Evolutionary conservation across 30 jellyfish, hydroid and myxozoan species (phyloP).

Genomic region (Pelagia noctiluca): DNA sequence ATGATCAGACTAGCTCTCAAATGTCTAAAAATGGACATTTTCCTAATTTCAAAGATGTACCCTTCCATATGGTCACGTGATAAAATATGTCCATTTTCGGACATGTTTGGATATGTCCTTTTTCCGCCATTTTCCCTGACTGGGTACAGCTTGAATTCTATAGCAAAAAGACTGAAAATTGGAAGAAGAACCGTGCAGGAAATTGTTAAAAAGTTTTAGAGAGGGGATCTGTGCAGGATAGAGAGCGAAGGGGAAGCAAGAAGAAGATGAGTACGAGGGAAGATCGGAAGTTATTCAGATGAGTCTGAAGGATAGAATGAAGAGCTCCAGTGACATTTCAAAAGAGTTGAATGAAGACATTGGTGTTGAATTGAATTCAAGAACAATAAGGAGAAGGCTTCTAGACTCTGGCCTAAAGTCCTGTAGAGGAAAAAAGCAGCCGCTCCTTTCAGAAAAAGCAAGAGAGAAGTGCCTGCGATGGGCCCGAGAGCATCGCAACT

Average conservation of each 20-base stretch:
- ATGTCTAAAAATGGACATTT: too few species aligned
- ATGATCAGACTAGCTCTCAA: too few species aligned
- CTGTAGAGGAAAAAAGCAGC: constrained; percentile 45
- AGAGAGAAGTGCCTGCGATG: background rate
- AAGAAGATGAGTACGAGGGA: background rate
- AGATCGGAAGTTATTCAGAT: background rate
- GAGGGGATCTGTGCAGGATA: too few species aligned
- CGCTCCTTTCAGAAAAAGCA: background rate
- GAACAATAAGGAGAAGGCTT: constrained; percentile 49
- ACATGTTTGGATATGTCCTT: too few species aligned
- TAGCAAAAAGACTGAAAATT: too few species aligned
- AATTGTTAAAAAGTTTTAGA: too few species aligned
- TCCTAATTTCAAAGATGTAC: too few species aligned
- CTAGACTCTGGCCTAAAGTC: constrained; percentile 27
- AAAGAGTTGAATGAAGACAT: background rate
- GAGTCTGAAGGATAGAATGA: background rate
- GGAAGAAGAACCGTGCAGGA: too few species aligned
- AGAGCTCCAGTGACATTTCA: background rate
- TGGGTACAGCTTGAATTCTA: too few species aligned
- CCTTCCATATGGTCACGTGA: too few species aligned
- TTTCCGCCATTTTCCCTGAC: too few species aligned
- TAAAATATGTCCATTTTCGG: too few species aligned
- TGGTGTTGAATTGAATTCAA: constrained; percentile 7
- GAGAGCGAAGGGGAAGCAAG: background rate
- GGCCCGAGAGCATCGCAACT: constrained; percentile 30